Base-by-base conservation (phyloP, 2,113 vertebrate genomes). In the Tragelaphus strepsiceros region DNA sequence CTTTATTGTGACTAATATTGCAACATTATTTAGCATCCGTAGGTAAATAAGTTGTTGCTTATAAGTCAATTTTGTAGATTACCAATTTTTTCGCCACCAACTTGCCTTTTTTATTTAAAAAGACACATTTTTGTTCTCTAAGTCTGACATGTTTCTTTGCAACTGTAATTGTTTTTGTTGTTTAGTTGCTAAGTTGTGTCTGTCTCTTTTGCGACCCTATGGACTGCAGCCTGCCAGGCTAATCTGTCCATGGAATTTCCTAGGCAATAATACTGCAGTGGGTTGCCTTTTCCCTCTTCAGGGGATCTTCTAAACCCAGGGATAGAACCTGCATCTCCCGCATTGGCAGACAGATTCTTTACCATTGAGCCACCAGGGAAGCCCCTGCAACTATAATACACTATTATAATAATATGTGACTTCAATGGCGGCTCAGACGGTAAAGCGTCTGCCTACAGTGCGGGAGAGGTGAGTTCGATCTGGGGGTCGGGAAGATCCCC, bases 381-480 rank as follows among this genome's bases (percentile, higher is more conserved):
- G 22, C 12, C 35, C 35, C 71, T 53, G 10, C 24, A 93, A 74
- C 4, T 82, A 6, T 7, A 81, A 2, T 80, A 54, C 1, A 82
- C 12, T 86, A 49, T 71, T 53, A 86, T 43, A 82, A 39, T 61
- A 19, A 84, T 62, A 49, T 1, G 11, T 49, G 49, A 12, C 49
- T 49, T 49, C 49, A 2, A 13, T 62, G 61, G 61, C 30, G 61
- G 28, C 61, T 62, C 28, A 62, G 61, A 62, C 1, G 2, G 61
- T 62, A 15, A 62, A 62, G 28, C 6, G 26, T 62, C 61, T 62
- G 61, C 61, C 61, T 62, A 15, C 61, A 30, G 7, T 30, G 61
- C 28, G 6, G 14, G 28, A 61, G 28, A 30, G 12, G 13, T 0
- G 5, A 28, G 59, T 61, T 61, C 12, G 0, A 61, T 30, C 59